A percentile compares a stretch with the other conserved stretches of the same genome.
Conservation (phyloP, 2,797 vertebrate species). For the Lagodon rhomboides region DNA sequence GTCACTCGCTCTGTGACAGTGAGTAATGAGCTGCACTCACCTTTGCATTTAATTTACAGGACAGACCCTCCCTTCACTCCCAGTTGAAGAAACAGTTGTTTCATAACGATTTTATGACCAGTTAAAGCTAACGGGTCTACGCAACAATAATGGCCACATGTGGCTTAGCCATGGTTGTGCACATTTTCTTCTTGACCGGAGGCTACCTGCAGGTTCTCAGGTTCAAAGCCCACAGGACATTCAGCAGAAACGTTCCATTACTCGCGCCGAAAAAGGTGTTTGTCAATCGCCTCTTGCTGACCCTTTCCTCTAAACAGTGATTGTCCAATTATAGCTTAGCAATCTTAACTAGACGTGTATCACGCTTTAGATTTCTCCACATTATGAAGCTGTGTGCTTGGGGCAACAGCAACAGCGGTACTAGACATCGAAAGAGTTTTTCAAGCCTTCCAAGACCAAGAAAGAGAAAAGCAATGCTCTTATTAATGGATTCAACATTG, state of each 20-base stretch:
- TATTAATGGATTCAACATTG: too few species aligned
- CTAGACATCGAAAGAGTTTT: too few species aligned
- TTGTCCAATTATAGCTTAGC: not conserved
- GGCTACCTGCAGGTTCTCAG: not conserved
- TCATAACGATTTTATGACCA: slow-evolving; percentile 8
- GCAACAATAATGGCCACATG: not conserved
- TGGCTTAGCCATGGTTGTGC: not conserved
- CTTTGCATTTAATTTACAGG: slow-evolving; percentile 59
- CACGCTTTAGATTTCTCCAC: not conserved
- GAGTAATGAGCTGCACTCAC: slow-evolving; percentile 74
- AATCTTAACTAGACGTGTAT: not conserved
- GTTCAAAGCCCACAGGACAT: not conserved
- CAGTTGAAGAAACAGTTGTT: slow-evolving; percentile 17
- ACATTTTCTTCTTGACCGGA: not conserved
- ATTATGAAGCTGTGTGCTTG: too few species aligned
- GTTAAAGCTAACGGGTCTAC: not conserved
- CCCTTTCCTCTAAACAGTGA: not conserved
- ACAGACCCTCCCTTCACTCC: slow-evolving; percentile 10
- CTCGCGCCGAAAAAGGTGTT: not conserved
- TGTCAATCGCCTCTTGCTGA: not conserved
- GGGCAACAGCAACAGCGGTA: too few species aligned
- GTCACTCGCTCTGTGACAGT: slow-evolving; percentile 66
- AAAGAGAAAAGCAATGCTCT: too few species aligned
- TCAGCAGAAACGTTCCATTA: not conserved
- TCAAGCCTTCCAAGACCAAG: too few species aligned